Percentiles rank a stretch among this genome's conserved stretches.
phyloP scores from a whole-genome alignment of 1,140 invertebrate species.

The Paraescarpia echinospica region DNA sequence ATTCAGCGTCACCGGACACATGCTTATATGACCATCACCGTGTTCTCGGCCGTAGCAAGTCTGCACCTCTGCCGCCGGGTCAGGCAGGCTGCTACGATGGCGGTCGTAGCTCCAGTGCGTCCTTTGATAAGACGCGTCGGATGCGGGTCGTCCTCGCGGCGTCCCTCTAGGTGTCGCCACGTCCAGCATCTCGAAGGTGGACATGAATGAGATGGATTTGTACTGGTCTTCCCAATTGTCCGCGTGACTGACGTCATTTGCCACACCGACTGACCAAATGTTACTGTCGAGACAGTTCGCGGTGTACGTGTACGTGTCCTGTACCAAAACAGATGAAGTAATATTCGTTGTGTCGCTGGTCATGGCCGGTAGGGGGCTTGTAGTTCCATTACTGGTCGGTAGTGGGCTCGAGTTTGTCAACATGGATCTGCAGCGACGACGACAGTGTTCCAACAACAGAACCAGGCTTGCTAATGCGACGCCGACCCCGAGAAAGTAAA shows the following conservation, averaged over 20 bases:
- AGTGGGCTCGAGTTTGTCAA: not conserved
- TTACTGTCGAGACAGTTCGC: not conserved
- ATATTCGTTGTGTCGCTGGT: not conserved
- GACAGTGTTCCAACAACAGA: not conserved
- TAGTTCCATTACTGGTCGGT: not conserved
- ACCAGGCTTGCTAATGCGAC: not conserved
- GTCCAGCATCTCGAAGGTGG: not conserved
- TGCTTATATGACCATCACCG: not conserved
- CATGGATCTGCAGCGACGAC: not conserved
- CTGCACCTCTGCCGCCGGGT: not conserved
- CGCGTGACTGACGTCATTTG: not conserved
- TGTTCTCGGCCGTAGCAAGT: not conserved
- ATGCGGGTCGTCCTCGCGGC: not conserved
- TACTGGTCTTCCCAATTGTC: not conserved
- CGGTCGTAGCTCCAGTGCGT: not conserved
- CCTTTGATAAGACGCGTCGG: not conserved
- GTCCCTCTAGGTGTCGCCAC: not conserved
- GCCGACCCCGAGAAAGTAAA: constrained; percentile 14
- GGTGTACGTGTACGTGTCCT: not conserved
- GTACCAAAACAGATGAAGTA: not conserved
- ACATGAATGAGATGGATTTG: not conserved
- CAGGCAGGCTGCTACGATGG: not conserved
- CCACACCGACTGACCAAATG: not conserved
- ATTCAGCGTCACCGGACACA: not conserved
- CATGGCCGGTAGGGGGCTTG: not conserved